Evolutionary conservation across 2,888 invertebrate genomes (phyloP).

Genomic region (Aromia moschata): DNA sequence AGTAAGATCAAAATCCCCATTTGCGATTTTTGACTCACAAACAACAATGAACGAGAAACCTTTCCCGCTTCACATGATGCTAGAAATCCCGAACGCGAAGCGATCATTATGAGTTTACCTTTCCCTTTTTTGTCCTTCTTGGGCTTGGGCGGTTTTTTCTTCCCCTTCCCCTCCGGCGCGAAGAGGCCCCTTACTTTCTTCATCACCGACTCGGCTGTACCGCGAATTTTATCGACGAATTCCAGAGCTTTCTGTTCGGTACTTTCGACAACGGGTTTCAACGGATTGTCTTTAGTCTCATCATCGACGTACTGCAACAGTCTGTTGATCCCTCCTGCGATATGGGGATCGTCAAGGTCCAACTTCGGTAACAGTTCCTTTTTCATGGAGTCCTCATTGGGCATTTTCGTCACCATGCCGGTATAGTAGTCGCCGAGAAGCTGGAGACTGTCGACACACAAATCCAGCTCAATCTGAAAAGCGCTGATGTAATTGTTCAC

Average conservation of each 20-base stretch:
- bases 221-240: slow-evolving; percentile 24
- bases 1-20: too few species aligned
- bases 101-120: too few species aligned
- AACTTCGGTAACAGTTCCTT: slow-evolving; percentile 54
- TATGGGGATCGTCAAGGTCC: slow-evolving; percentile 18
- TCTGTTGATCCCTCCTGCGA: not conserved
- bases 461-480: slow-evolving; percentile 71
- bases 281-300: not conserved
- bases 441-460: slow-evolving; percentile 63
- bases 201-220: slow-evolving; percentile 58
- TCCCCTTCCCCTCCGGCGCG: slow-evolving; percentile 61
- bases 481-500: slow-evolving; percentile 67
- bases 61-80: too few species aligned
- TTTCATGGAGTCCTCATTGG: slow-evolving; percentile 64
- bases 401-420: slow-evolving; percentile 59
- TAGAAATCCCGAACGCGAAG: too few species aligned
- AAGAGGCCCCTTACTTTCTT: slow-evolving; percentile 44
- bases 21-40: too few species aligned
- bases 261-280: not conserved
- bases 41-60: too few species aligned
- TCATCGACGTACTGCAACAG: slow-evolving; percentile 24
- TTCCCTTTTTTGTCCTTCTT: slow-evolving; percentile 56
- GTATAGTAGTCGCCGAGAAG: slow-evolving; percentile 64
- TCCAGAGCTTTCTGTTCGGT: slow-evolving; percentile 4
- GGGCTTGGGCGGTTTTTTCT: slow-evolving; percentile 60